Base-by-base conservation (phyloP, 2,797 vertebrate species). In the Cirrhinus mrigala region DNA sequence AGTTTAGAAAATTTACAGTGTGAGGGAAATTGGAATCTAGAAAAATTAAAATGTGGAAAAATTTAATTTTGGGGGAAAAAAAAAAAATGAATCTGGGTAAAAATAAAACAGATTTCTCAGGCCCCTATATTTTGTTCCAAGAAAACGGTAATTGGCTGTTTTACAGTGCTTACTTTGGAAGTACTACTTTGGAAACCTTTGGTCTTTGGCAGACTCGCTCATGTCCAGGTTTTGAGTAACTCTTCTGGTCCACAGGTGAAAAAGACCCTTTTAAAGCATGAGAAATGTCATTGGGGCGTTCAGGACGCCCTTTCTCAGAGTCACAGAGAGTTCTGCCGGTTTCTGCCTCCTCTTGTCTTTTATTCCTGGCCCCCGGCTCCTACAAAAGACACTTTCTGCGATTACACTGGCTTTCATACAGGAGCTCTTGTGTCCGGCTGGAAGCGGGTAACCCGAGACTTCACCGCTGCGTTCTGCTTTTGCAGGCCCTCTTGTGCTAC, bases 351-450 rank as follows among this genome's bases (percentile, higher is more conserved):
- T 77, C 58, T 74, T 20, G 40, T 76, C 46, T 77, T 83, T 85
- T 78, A 56, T 89, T 68, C 64, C 71, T 46, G 4, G 48, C 48
- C n/a, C 69, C 60, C 18, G 78, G n/a, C 56, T 66, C 52, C 48
- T 54, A 84, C 88, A 89, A 88, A 83, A 82, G 71, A 33, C 54
- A 77, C 46, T 79, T 86, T 88, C 83, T 82, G 83, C 79, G 87
- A 81, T 91, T 87, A 87, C 87, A 81, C 82, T 73, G 37, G 37
- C 52, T 71, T 66, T 54, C 66, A 89, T 56, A 85, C 82, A 85
- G 74, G 69, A 69, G 24, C 81, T 66, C 81, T 64, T 85, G 82
- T 90, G 85, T 87, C 33, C 3, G 22, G 50, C 44, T 73, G 29
- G 16, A 20, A 70, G 86, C 48, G 69, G 71, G 90, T 75, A 90